Percentiles rank a stretch among this genome's conserved stretches.
These are phyloP conservation scores for Eristalis intricaria DNA, from an alignment of 2,888 invertebrate genomes.

Conservation along the genomic window DNA sequence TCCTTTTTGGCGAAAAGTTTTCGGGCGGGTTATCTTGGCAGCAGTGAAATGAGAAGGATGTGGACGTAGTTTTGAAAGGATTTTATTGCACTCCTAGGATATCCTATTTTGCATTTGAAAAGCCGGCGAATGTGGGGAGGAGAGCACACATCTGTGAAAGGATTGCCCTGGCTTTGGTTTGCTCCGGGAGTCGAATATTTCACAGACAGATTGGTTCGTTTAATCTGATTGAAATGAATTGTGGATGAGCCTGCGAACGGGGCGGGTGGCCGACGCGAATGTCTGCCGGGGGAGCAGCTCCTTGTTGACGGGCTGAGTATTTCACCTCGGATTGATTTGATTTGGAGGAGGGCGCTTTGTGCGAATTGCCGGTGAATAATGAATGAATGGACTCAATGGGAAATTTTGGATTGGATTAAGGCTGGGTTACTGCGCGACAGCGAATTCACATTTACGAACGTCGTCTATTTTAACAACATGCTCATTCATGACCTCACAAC, in stretches of 20 bases:
- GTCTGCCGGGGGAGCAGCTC: background rate
- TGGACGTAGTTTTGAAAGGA: constrained; percentile 18
- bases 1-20: constrained; percentile 13
- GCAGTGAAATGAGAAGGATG: background rate
- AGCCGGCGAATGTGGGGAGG: constrained; percentile 25
- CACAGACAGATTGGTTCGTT: constrained; percentile 35
- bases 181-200: constrained; percentile 43
- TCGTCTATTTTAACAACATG: background rate
- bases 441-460: background rate
- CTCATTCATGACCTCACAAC: background rate
- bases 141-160: constrained; percentile 7
- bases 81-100: constrained; percentile 60
- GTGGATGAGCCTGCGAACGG: background rate
- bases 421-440: background rate
- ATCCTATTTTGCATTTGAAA: constrained; percentile 43
- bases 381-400: background rate
- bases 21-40: constrained; percentile 1
- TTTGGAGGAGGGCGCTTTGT: background rate
- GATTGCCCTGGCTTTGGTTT: constrained; percentile 31
- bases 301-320: background rate
- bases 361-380: background rate
- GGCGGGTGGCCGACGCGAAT: background rate
- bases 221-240: constrained; percentile 52
- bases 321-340: background rate
- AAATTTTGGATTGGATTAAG: background rate